Conservation (phyloP, 2,888 invertebrate species). For the Sinelater perroti region DNA sequence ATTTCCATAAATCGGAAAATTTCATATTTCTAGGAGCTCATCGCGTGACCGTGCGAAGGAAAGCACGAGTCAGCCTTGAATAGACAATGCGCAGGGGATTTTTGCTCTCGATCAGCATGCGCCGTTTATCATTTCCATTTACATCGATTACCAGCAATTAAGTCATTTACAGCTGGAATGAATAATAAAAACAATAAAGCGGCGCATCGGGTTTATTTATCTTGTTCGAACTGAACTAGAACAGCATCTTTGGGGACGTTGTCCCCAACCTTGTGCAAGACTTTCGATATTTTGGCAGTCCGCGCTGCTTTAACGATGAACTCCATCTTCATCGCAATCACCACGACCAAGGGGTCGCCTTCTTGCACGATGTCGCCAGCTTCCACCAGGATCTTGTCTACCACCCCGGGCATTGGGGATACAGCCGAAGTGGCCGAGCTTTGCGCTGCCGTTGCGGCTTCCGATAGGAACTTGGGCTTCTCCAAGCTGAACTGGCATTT, state of each 20-base stretch:
- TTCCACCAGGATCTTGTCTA: constrained; percentile 88
- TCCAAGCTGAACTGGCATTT: constrained; percentile 72
- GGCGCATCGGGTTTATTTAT: constrained; percentile 32
- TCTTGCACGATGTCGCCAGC: constrained; percentile 82
- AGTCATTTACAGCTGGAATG: neutral
- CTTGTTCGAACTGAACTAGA: constrained; percentile 67
- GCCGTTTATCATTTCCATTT: neutral
- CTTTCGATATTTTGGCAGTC: constrained; percentile 77
- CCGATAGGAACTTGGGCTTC: constrained; percentile 66
- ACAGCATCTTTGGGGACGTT: constrained; percentile 81
- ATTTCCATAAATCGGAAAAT: neutral
- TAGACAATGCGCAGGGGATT: neutral
- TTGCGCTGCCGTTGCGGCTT: constrained; percentile 52
- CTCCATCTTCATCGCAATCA: constrained; percentile 99
- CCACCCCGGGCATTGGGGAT: constrained; percentile 96
- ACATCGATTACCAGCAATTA: neutral
- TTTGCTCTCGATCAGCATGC: neutral
- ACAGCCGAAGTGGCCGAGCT: constrained; percentile 68
- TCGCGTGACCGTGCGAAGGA: neutral
- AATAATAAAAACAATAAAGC: neutral
- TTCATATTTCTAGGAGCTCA: neutral
- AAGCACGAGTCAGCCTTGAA: neutral
- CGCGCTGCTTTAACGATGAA: constrained; percentile 87
- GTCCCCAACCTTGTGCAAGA: constrained; percentile 80
- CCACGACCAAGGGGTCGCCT: constrained; percentile 90